Base-by-base conservation (phyloP, 2,888 invertebrate genomes). In the Odontothrips loti region DNA sequence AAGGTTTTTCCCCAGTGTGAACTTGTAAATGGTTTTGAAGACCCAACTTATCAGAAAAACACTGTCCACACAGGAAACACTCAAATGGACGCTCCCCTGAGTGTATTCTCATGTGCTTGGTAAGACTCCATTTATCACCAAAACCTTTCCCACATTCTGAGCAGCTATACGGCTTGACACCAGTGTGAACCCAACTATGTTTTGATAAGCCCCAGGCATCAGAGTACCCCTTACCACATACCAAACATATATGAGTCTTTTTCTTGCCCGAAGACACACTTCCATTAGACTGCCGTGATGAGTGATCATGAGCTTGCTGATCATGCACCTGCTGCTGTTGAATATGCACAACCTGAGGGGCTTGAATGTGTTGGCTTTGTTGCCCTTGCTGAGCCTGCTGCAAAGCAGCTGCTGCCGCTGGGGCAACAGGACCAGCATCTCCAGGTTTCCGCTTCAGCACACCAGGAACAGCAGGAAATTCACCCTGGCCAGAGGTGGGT, bases 151-250 rank as follows among this genome's bases (percentile, higher is more conserved):
- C 68, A 27, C 68, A 75, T 27, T 75, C 68, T 27, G 68, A 75
- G 12, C 68, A 75, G 27, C 81, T 47, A 63, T 82, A 80, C 11
- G 83, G 82, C 51, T 82, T 82, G 47, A 82, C 34, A 20, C 82
- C 82, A 0, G 81, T 81, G 51, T 83, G 83, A 17, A 81, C 78
- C 58, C 79, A 78, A 15, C 48, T 27, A 79, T 83, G 83, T 1
- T 82, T 80, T 17, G 82, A 82, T n/a, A 83, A 80, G 47, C 82
- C 80, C 80, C 82, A 82, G 20, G 82, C 82, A 20, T 82, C 81
- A 80, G 79, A 81, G 43, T 82, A 83, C 15, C 81, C 79, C 63
- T 82, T 83, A 0, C 75, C 79, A 80, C 83, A 83, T n/a, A 82
- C 63, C 48, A 81, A n/a, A 58, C 83, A 83, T 43, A 82, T 83